Conservation (phyloP, 2,113 vertebrate genomes). For the Nettapus auritus region DNA sequence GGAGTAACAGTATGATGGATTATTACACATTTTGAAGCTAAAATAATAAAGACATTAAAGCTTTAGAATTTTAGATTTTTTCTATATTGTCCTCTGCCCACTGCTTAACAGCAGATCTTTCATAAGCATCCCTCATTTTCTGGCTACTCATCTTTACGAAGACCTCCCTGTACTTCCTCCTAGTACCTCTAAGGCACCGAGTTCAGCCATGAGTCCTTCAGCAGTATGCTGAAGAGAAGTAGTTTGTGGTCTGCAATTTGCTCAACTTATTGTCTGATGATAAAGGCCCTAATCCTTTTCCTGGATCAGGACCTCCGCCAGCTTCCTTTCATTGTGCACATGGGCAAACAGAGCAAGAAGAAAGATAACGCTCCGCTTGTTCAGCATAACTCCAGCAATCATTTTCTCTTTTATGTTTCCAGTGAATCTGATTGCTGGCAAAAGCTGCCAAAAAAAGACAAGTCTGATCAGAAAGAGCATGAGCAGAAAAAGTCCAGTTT, state of each 20-base stretch:
- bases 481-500: slow-evolving; percentile 26
- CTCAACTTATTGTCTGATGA: slow-evolving; percentile 44
- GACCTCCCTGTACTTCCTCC: background rate
- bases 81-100: background rate
- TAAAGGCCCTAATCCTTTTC: slow-evolving; percentile 55
- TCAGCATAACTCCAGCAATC: slow-evolving; percentile 47
- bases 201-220: background rate
- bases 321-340: slow-evolving; percentile 62
- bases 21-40: background rate
- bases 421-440: slow-evolving; percentile 9
- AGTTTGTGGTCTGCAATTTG: slow-evolving; percentile 44
- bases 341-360: slow-evolving; percentile 46
- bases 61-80: background rate
- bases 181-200: background rate
- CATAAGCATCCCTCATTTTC: background rate
- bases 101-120: background rate
- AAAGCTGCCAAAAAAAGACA: slow-evolving; percentile 49
- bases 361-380: slow-evolving; percentile 37
- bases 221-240: background rate
- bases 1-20: background rate
- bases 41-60: background rate
- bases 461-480: slow-evolving; percentile 29
- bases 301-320: slow-evolving; percentile 39
- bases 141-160: slow-evolving; percentile 3
- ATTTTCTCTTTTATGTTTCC: slow-evolving; percentile 56